Percentiles rank a stretch among this genome's conserved stretches.
Conservation (phyloP, 2,888 invertebrate species). For the Oscheius sp. region DNA sequence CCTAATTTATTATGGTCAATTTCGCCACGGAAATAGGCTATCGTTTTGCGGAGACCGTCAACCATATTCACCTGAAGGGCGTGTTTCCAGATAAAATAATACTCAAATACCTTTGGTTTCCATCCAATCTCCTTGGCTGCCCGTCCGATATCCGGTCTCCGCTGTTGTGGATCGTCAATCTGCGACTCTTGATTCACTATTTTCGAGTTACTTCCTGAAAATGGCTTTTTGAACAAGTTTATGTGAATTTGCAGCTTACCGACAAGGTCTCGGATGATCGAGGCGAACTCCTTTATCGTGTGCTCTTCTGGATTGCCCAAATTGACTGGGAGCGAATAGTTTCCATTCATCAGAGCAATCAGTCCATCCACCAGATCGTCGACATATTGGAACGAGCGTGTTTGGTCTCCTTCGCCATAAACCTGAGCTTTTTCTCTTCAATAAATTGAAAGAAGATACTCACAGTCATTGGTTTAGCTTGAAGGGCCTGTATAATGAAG, state of each 20-base stretch:
- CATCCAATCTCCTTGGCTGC: constrained; percentile 88
- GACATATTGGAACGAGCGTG: constrained; percentile 97
- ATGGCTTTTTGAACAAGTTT: neutral
- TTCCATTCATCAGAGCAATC: constrained; percentile 88
- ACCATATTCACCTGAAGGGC: constrained; percentile 82
- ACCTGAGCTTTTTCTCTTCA: constrained; percentile 73
- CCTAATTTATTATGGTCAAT: constrained; percentile 75
- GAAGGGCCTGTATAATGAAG: constrained; percentile 94
- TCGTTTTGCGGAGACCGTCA: constrained; percentile 89
- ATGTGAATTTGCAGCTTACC: constrained; percentile 72
- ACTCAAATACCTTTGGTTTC: constrained; percentile 84
- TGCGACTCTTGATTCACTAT: constrained; percentile 87
- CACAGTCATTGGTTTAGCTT: constrained; percentile 92
- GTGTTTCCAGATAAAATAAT: neutral
- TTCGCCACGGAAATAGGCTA: constrained; percentile 92
- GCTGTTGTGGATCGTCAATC: constrained; percentile 93
- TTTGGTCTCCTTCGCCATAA: constrained; percentile 78
- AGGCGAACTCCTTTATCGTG: constrained; percentile 84
- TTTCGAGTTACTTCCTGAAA: constrained; percentile 83
- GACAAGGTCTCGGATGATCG: constrained; percentile 76
- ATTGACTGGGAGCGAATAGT: constrained; percentile 92
- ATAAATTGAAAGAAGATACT: neutral
- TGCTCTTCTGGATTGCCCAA: constrained; percentile 98
- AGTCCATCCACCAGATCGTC: constrained; percentile 95
- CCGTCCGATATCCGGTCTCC: constrained; percentile 91